Evolutionary conservation across 1,140 invertebrate species (phyloP).

Genomic region (Holcopasites calliopsidis): DNA sequence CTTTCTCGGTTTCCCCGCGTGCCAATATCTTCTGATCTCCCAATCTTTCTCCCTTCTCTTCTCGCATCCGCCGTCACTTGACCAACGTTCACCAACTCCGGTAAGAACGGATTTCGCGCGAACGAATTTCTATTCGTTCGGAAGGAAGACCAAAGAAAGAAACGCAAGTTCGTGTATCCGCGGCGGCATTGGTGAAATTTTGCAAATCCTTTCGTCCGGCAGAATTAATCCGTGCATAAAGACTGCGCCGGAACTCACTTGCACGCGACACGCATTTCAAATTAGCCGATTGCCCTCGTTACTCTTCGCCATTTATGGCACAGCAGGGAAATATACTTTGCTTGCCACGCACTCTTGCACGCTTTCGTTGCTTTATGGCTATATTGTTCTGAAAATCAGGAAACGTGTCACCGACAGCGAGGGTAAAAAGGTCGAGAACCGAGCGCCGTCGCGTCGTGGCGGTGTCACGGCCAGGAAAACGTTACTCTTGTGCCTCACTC

Average conservation of each 20-base stretch:
- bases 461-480: slow-evolving; percentile 74
- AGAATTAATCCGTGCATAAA: slow-evolving; percentile 1
- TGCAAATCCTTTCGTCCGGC: slow-evolving; percentile 19
- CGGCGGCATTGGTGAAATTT: background rate
- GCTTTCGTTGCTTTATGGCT: slow-evolving; percentile 72
- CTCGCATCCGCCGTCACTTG: slow-evolving; percentile 26
- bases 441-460: slow-evolving; percentile 57
- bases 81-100: background rate
- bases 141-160: background rate
- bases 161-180: background rate
- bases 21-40: slow-evolving; percentile 25
- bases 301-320: slow-evolving; percentile 49
- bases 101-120: too few species aligned
- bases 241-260: slow-evolving; percentile 3
- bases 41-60: slow-evolving; percentile 31
- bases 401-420: slow-evolving; percentile 77
- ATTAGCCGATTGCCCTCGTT: slow-evolving; percentile 48
- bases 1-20: slow-evolving; percentile 38
- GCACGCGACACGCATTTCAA: slow-evolving; percentile 69
- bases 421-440: slow-evolving; percentile 75
- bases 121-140: too few species aligned
- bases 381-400: slow-evolving; percentile 78
- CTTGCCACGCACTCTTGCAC: slow-evolving; percentile 60
- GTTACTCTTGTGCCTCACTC: slow-evolving; percentile 69
- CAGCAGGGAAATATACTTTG: slow-evolving; percentile 51